Evolutionary conservation across 2,888 invertebrate species (phyloP).

Genomic region (Papilio protenor): DNA sequence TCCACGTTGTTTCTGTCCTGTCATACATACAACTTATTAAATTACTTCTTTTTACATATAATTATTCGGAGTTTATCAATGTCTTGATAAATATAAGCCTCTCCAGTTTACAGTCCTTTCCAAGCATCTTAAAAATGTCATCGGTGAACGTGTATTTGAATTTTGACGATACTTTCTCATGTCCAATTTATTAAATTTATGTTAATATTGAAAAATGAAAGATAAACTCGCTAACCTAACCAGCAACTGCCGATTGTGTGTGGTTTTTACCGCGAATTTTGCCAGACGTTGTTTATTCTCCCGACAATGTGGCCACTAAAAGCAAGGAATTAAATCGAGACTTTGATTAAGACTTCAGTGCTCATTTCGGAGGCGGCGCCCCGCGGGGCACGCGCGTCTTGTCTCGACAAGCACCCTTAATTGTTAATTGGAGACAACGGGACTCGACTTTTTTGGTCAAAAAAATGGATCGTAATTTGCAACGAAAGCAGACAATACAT

Average conservation of each 20-base stretch:
- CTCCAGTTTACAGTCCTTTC: not conserved
- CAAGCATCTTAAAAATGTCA: slow-evolving; percentile 9
- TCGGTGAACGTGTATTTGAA: slow-evolving; percentile 13
- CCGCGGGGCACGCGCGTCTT: slow-evolving; percentile 58
- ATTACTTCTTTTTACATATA: not conserved
- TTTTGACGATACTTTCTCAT: slow-evolving; percentile 28
- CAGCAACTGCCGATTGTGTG: slow-evolving; percentile 24
- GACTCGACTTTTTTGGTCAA: slow-evolving; percentile 44
- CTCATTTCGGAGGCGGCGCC: slow-evolving; percentile 54
- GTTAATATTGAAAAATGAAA: slow-evolving; percentile 26
- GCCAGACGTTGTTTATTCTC: slow-evolving; percentile 27
- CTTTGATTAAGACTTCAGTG: slow-evolving; percentile 63
- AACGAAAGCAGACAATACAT: slow-evolving; percentile 31
- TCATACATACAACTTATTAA: not conserved
- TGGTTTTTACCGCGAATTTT: slow-evolving; percentile 34
- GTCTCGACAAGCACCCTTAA: slow-evolving; percentile 50
- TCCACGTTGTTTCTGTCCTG: not conserved
- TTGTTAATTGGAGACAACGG: slow-evolving; percentile 61
- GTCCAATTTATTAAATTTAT: slow-evolving; percentile 19
- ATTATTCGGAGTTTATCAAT: not conserved
- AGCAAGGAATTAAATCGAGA: slow-evolving; percentile 54
- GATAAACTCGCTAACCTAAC: slow-evolving; percentile 27
- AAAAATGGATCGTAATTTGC: slow-evolving; percentile 29
- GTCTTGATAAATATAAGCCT: not conserved
- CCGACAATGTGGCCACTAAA: slow-evolving; percentile 44